Conservation (phyloP, 2,113 vertebrate genomes). For the Grammomys dolichurus region DNA sequence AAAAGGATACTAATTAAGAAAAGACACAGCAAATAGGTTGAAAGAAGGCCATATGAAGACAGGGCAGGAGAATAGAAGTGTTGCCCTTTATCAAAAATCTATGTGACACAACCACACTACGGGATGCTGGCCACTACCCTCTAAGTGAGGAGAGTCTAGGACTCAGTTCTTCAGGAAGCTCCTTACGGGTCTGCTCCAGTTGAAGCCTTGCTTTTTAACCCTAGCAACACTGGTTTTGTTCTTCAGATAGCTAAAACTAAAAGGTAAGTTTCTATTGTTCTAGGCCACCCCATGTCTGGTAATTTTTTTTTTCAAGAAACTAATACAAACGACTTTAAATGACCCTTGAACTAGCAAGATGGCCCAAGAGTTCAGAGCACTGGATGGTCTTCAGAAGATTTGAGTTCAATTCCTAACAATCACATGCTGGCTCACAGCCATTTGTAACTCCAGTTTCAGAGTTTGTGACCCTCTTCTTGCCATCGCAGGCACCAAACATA, state of each 20-base stretch:
- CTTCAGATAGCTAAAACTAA: neutral
- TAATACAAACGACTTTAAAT: neutral
- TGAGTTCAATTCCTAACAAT: neutral
- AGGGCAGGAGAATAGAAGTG: neutral
- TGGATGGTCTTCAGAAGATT: neutral
- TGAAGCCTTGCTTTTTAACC: neutral
- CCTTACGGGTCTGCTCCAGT: neutral
- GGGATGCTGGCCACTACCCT: neutral
- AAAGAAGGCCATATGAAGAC: neutral
- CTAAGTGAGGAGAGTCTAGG: neutral
- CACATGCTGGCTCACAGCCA: neutral
- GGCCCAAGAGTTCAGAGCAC: neutral
- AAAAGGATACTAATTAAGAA: neutral
- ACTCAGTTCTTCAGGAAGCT: neutral
- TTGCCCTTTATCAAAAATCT: neutral
- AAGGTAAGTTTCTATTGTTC: neutral
- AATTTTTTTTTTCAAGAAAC: neutral
- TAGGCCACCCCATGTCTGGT: neutral
- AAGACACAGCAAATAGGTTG: neutral
- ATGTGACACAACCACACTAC: neutral
- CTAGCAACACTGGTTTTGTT: neutral
- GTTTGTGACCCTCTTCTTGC: neutral
- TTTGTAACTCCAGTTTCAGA: neutral
- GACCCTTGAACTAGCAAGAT: neutral
- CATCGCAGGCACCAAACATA: neutral